Percentiles rank a stretch among this genome's conserved stretches.
These are phyloP conservation scores for Spisula subtruncata DNA, from an alignment of 2,888 invertebrate genomes.

Conservation along the genomic window DNA sequence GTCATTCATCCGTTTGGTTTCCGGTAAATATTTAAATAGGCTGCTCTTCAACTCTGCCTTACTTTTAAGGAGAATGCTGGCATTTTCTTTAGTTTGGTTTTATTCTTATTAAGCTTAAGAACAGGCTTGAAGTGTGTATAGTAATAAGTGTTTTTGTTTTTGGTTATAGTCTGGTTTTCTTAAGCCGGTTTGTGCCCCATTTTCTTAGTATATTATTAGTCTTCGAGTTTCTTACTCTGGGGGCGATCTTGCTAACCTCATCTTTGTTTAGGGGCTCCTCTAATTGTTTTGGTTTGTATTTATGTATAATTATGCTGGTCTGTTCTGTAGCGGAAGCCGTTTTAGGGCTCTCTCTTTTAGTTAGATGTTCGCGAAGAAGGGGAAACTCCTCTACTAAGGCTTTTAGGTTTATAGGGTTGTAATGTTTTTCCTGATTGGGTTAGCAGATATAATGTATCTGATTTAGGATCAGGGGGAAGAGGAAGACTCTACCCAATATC, in stretches of 20 bases:
- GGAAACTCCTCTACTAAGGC: no score
- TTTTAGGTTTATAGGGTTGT: no score
- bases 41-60: no score
- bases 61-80: no score
- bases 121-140: neutral
- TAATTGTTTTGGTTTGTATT: neutral
- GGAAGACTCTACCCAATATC: neutral
- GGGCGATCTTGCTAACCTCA: neutral
- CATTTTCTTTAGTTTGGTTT: no score
- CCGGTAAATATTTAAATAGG: no score
- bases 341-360: neutral
- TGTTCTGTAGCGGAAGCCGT: neutral
- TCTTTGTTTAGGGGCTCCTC: neutral
- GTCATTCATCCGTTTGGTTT: no score
- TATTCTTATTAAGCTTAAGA: no score
- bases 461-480: neutral
- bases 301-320: neutral
- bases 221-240: neutral
- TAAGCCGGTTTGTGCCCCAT: neutral
- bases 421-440: neutral
- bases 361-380: neutral
- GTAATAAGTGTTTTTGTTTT: neutral
- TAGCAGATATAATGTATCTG: neutral
- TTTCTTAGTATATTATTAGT: neutral
- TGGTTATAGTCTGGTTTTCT: neutral